Conservation (phyloP, 2,113 vertebrate species). For the Neoarius graeffei region DNA sequence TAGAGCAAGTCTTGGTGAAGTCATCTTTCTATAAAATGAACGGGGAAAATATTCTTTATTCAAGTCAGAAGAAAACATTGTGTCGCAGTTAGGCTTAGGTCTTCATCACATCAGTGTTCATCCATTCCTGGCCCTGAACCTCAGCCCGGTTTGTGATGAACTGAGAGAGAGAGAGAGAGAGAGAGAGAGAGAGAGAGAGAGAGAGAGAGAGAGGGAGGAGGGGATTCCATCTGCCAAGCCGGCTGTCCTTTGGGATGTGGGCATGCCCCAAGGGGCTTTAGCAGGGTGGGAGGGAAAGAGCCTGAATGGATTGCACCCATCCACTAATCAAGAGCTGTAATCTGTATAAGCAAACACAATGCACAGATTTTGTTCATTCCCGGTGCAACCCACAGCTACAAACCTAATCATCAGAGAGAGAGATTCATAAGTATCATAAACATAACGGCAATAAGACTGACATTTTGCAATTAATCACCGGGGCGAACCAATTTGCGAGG, state of each 20-base stretch:
- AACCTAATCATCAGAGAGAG: slow-evolving; percentile 64
- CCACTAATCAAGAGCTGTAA: slow-evolving; percentile 79
- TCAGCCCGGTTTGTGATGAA: slow-evolving; percentile 51
- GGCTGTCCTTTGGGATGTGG: slow-evolving; percentile 72
- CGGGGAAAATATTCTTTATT: not conserved
- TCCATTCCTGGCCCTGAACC: slow-evolving; percentile 41
- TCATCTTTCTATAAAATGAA: not conserved
- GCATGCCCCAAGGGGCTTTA: slow-evolving; percentile 76
- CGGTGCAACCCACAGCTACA: slow-evolving; percentile 58
- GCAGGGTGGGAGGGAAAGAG: slow-evolving; percentile 59
- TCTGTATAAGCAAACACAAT: slow-evolving; percentile 73
- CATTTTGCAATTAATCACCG: slow-evolving; percentile 50
- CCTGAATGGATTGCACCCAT: slow-evolving; percentile 81
- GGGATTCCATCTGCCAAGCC: slow-evolving; percentile 78
- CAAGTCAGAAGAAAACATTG: slow-evolving; percentile 31
- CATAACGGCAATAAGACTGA: slow-evolving; percentile 20
- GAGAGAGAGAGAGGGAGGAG: slow-evolving; percentile 59
- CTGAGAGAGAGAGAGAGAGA: slow-evolving; percentile 61
- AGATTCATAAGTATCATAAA: slow-evolving; percentile 53
- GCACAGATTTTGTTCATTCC: slow-evolving; percentile 55
- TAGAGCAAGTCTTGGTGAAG: not conserved
- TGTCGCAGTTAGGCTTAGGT: slow-evolving; percentile 28
- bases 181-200: slow-evolving; percentile 60
- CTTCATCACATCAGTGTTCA: slow-evolving; percentile 43
- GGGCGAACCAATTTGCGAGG: slow-evolving; percentile 37